Evolutionary conservation across 2,888 invertebrate genomes (phyloP).

Genomic region (Drosophila merina): DNA sequence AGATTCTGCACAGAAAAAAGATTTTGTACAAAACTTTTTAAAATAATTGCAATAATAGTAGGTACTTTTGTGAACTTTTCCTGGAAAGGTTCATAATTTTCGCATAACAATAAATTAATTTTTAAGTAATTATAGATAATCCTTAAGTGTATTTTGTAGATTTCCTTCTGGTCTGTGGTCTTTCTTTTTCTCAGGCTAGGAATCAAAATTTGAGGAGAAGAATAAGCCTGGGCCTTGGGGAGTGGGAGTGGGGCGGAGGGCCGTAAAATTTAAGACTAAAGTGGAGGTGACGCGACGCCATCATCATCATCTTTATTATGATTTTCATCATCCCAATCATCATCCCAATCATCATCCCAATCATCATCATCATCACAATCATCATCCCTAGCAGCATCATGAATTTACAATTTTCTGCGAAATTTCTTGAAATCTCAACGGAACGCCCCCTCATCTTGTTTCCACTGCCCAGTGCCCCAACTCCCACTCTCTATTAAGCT

Average conservation of each 20-base stretch:
- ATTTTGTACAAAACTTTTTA: no score
- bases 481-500: constrained; percentile 15
- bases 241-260: constrained; percentile 41
- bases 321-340: constrained; percentile 34
- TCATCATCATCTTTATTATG: constrained; percentile 50
- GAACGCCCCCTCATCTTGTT: constrained; percentile 29
- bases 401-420: constrained; percentile 78
- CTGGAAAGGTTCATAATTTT: no score
- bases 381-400: constrained; percentile 53
- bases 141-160: constrained; percentile 1
- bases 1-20: neutral
- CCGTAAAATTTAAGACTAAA: constrained; percentile 48
- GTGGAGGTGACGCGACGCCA: constrained; percentile 60
- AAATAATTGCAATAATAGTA: no score
- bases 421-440: constrained; percentile 75
- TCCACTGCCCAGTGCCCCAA: neutral
- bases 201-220: constrained; percentile 30
- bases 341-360: constrained; percentile 20
- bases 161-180: constrained; percentile 36
- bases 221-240: constrained; percentile 24
- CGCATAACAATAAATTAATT: no score
- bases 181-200: constrained; percentile 40
- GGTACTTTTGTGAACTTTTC: no score
- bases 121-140: no score
- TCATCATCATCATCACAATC: constrained; percentile 32